Evolutionary conservation across 2,113 vertebrate genomes (phyloP).

Genomic region (Lonchura striata): DNA sequence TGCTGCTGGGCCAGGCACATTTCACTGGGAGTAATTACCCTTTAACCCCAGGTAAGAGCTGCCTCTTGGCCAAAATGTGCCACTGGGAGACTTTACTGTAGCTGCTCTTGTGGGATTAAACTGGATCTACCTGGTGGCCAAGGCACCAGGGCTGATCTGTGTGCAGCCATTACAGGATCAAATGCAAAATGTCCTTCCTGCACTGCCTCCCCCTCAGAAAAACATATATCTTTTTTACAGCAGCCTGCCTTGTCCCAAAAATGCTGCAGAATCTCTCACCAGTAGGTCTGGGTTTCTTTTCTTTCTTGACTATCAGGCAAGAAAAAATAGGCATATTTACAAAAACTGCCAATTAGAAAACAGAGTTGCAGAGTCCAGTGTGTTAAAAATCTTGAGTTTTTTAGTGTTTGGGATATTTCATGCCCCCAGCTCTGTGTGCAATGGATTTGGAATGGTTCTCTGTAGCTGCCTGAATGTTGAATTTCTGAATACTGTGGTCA

Average conservation of each 20-base stretch:
- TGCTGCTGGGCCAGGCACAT: neutral
- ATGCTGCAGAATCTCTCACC: neutral
- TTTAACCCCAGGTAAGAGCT: neutral
- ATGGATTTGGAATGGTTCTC: neutral
- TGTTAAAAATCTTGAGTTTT: neutral
- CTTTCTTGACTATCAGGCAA: neutral
- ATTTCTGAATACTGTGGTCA: slow-evolving; percentile 10
- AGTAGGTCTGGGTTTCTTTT: neutral
- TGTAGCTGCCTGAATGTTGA: neutral
- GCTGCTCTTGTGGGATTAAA: neutral
- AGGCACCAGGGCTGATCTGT: neutral
- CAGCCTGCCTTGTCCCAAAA: neutral
- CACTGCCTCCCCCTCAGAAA: neutral
- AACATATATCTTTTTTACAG: neutral
- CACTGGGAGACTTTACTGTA: rapidly evolving
- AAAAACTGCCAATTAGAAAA: neutral
- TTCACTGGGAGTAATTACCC: slow-evolving; percentile 16
- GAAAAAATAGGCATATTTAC: neutral
- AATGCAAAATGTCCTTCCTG: neutral
- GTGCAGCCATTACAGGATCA: neutral
- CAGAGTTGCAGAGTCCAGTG: neutral
- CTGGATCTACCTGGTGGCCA: neutral
- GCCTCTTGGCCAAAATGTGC: neutral
- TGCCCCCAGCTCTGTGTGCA: neutral
- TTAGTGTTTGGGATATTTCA: neutral